Percentiles rank a stretch among this genome's conserved stretches.
These are phyloP conservation scores for Parasteatoda lunata DNA, from an alignment of 2,888 invertebrate species.

Conservation along the genomic window DNA sequence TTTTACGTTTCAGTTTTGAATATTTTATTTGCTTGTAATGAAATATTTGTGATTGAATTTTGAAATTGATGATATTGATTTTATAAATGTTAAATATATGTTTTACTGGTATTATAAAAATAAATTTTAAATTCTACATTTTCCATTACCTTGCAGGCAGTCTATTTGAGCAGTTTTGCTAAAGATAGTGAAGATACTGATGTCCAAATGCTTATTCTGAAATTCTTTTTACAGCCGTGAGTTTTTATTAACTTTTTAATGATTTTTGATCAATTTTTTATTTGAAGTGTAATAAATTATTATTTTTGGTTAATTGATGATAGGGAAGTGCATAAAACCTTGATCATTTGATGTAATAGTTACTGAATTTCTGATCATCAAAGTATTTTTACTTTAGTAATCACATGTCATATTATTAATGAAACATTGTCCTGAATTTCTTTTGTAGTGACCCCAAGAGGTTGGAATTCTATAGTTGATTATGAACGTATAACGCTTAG, in stretches of 20 bases:
- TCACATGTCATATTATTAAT: too few relatives aligned
- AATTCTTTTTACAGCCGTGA: constrained; percentile 54
- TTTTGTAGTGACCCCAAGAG: too few relatives aligned
- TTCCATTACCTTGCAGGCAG: constrained; percentile 20
- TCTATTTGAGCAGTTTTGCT: constrained; percentile 34
- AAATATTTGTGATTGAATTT: not conserved
- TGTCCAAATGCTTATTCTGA: constrained; percentile 49
- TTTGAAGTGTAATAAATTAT: not conserved
- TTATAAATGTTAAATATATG: not conserved
- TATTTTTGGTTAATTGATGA: not conserved
- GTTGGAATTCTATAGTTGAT: too few relatives aligned
- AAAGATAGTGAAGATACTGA: constrained; percentile 23
- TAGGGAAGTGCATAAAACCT: not conserved
- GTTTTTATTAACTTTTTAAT: not conserved
- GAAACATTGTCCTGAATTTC: too few relatives aligned
- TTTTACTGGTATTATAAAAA: too few relatives aligned
- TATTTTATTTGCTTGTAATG: not conserved
- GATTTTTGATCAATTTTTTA: not conserved
- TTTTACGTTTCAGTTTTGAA: not conserved
- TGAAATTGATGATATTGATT: not conserved
- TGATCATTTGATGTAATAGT: too few relatives aligned
- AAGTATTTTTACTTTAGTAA: too few relatives aligned
- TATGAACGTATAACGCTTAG: too few relatives aligned
- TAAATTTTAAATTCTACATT: too few relatives aligned
- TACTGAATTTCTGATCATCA: too few relatives aligned